These are phyloP conservation scores for Lophius piscatorius DNA, from an alignment of 2,113 vertebrate genomes.

Conservation along the genomic window DNA sequence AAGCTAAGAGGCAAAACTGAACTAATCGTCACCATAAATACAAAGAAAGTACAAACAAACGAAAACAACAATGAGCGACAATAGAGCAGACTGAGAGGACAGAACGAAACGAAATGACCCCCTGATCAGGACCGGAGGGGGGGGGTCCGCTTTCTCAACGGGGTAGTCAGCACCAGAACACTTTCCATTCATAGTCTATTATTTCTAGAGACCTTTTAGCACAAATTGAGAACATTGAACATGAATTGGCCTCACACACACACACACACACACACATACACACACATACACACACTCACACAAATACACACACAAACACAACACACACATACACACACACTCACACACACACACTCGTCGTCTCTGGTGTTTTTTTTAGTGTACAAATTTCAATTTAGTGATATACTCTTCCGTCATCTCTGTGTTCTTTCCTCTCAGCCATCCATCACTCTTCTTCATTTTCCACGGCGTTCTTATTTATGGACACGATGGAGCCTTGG, in stretches of 20 bases:
- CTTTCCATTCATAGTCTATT: slow-evolving; percentile 55
- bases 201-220: slow-evolving; percentile 57
- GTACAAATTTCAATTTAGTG: slow-evolving; percentile 32
- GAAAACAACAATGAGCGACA: no score
- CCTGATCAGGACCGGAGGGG: no score
- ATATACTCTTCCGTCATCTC: slow-evolving; percentile 21
- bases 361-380: slow-evolving; percentile 23
- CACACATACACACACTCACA: no score
- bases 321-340: no score
- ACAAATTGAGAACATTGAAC: slow-evolving; percentile 52
- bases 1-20: no score
- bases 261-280: no score
- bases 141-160: no score
- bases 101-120: no score
- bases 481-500: slow-evolving; percentile 42
- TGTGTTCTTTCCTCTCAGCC: slow-evolving; percentile 11
- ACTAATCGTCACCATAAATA: no score
- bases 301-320: no score
- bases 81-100: no score
- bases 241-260: slow-evolving; percentile 22
- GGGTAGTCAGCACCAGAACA: slow-evolving; percentile 16
- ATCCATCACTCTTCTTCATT: slow-evolving; percentile 16
- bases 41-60: no score
- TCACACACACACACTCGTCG: background rate
- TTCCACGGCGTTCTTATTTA: slow-evolving; percentile 61